Percentiles rank a stretch among this genome's conserved stretches.
These are phyloP conservation scores for Leptinotarsa defecta DNA, from an alignment of 1,140 invertebrate species.

Conservation along the genomic window DNA sequence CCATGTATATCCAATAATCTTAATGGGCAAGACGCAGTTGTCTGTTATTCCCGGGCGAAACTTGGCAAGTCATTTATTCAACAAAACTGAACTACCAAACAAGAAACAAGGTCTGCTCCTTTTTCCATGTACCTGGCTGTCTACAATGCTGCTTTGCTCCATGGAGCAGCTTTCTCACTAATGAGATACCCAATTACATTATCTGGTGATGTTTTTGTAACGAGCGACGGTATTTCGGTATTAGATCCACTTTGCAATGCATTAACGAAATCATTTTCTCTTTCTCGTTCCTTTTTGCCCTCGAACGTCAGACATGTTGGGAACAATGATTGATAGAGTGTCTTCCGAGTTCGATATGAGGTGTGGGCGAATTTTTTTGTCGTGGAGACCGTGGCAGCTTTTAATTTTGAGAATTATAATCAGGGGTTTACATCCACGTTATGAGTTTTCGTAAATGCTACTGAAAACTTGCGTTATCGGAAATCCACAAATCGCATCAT, in stretches of 20 bases:
- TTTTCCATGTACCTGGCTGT: slow-evolving; percentile 23
- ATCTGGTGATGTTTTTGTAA: slow-evolving; percentile 18
- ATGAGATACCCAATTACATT: slow-evolving; percentile 23
- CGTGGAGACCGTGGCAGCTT: no score
- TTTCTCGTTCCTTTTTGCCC: not conserved
- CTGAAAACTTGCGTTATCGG: no score
- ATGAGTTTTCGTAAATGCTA: no score
- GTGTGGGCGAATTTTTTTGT: no score
- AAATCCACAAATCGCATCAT: no score
- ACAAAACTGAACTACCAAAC: slow-evolving; percentile 17
- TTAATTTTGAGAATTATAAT: no score
- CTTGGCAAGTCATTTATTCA: slow-evolving; percentile 24
- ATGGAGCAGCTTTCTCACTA: slow-evolving; percentile 10
- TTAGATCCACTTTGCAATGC: slow-evolving; percentile 20
- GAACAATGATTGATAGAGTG: slow-evolving; percentile 3
- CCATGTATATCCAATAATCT: slow-evolving; percentile 20
- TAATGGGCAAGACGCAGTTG: slow-evolving; percentile 23
- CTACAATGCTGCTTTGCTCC: slow-evolving; percentile 5
- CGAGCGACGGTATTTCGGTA: not conserved
- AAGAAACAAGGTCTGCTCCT: slow-evolving; percentile 13
- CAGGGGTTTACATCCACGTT: no score
- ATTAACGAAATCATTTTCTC: slow-evolving; percentile 14
- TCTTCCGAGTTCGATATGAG: not conserved
- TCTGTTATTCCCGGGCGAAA: slow-evolving; percentile 19
- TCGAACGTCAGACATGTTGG: not conserved